phyloP scores from a whole-genome alignment of 1,140 invertebrate genomes.

The Drosophila oshimai region DNA sequence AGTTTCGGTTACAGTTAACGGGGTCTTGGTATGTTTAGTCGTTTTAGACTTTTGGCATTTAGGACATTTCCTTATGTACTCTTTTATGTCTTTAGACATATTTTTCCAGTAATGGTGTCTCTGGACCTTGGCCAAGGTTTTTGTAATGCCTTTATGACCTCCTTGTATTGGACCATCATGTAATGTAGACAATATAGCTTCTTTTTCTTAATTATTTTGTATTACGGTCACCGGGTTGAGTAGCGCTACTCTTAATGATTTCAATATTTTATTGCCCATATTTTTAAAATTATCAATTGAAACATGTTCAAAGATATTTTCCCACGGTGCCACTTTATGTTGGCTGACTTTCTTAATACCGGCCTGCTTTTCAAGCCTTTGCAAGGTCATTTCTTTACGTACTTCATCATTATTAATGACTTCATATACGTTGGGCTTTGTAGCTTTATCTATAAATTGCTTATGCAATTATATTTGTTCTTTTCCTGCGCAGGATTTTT shows the following conservation, averaged over 20 bases:
- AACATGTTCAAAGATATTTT: too few species aligned
- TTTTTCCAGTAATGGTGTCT: not conserved
- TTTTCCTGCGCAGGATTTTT: too few species aligned
- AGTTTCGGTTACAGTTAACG: not conserved
- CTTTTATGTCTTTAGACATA: not conserved
- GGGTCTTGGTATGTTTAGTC: too few species aligned
- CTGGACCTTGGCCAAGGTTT: too few species aligned
- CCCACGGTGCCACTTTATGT: not conserved
- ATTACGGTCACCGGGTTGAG: not conserved
- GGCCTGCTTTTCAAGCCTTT: not conserved
- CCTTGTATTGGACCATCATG: not conserved
- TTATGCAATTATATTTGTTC: too few species aligned
- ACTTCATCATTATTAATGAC: not conserved
- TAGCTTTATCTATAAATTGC: not conserved
- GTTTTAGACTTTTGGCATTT: not conserved
- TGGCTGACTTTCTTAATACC: not conserved
- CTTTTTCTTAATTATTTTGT: not conserved
- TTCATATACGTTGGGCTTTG: not conserved
- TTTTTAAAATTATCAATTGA: too few species aligned
- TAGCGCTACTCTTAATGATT: too few species aligned
- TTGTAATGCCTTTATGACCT: not conserved
- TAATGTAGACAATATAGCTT: not conserved
- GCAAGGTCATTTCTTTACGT: not conserved
- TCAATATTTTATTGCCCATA: too few species aligned
- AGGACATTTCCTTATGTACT: not conserved